These are phyloP conservation scores for Sitta carolinensis DNA, from an alignment of 2,797 vertebrate genomes.

Conservation along the genomic window DNA sequence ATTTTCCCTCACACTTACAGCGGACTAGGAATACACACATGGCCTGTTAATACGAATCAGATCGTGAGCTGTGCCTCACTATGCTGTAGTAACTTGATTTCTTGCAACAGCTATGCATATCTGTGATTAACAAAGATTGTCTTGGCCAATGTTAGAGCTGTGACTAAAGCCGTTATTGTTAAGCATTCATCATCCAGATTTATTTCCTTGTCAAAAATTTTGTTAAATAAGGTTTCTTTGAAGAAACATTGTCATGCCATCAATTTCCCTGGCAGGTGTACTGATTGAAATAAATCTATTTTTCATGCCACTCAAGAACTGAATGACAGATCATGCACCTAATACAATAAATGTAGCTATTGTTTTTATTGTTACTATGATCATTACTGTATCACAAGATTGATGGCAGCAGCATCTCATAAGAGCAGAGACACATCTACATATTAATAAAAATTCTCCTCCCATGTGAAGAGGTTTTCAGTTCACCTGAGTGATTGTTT, in stretches of 20 bases:
- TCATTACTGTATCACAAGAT: not conserved
- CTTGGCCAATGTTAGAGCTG: not conserved
- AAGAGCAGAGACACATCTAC: not conserved
- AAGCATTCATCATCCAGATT: conserved; percentile 8
- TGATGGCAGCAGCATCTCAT: not conserved
- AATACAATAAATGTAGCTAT: not conserved
- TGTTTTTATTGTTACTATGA: not conserved
- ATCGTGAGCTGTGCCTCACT: not conserved
- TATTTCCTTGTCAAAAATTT: conserved; percentile 42
- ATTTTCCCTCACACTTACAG: conserved; percentile 20
- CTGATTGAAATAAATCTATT: conserved; percentile 7
- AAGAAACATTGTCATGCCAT: conserved; percentile 35
- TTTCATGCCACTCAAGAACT: not conserved
- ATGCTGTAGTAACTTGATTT: not conserved
- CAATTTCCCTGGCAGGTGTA: not conserved
- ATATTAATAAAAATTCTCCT: not conserved
- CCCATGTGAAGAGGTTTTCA: not conserved
- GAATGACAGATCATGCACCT: not conserved
- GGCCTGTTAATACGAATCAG: not conserved
- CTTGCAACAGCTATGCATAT: not conserved
- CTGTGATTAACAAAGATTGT: conserved; percentile 5
- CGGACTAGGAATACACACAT: conserved; percentile 9
- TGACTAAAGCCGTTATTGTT: not conserved
- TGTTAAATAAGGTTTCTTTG: conserved; percentile 12
- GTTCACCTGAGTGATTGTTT: not conserved